Evolutionary conservation across 2,113 vertebrate species (phyloP), one percentile per base, ranked within the genome.

Genomic region (Oreochromis niloticus): DNA sequence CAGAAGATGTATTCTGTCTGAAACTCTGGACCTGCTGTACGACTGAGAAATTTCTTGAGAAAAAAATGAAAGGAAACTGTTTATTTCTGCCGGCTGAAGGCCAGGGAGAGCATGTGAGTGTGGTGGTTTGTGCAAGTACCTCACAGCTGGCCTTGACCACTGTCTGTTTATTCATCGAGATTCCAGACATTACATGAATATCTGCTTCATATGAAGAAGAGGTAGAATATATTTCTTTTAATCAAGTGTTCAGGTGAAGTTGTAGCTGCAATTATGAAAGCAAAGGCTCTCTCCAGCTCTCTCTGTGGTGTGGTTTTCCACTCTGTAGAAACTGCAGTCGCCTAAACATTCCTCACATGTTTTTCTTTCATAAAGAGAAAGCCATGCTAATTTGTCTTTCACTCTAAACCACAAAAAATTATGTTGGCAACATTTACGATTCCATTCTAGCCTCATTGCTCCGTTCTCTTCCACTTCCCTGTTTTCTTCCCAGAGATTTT

Each of bases 291-390:
- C 73, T 50, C 7, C 10, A 19, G 13, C 82, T 86, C 61, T 48
- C 56, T 22, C 83, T 91, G 84, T 39, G 85, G 87, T 91, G 79
- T 39, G 86, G 89, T 89, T 88, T 93, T 85, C 61, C 59, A 24
- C 79, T 90, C 75, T 36, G 88, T 55, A 85, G 83, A 88, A 86
- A 90, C 46, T 85, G 59, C 55, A 56, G 68, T 73, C 88, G 88
- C 46, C 54, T 7, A 19, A 87, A 90, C 86, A 94, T 95, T 95
- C 93, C 93, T 95, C 61, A 50, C 71, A 80, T 91, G 85, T 90
- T 93, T 93, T 88, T 71, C 63, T 91, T 89, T 88, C 56, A 52
- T 32, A 57, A 61, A 91, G 79, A 84, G 34, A 91, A 88, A 92
- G 63, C 83, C 52, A 48, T 75, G 56, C 79, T 84, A 85, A 94